Base-by-base conservation (phyloP, 1,140 invertebrate genomes). In the Ceratoteleas bidentatus region DNA sequence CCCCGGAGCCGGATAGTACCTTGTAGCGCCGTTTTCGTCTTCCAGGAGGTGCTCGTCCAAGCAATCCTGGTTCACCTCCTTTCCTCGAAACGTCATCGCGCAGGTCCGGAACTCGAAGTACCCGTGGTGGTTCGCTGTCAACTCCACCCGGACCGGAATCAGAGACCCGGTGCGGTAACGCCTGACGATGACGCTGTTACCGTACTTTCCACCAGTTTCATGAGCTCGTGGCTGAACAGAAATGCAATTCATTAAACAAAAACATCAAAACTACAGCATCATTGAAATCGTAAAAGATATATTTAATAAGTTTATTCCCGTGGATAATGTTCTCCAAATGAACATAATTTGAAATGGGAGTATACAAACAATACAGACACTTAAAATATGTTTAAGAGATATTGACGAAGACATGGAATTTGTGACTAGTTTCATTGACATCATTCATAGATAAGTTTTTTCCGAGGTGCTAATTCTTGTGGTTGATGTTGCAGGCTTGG, bases 101-200 rank as follows among this genome's bases (percentile, higher is more conserved):
- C 97, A 98, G 0, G 97, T 84, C 65, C 96, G 93, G 90, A 98
- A 98, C 87, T 98, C 96, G 85, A 98, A 98, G 89, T 94, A 97
- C 8, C 97, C 97, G 79, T 93, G 93, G 88, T 97, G 96, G 83
- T 93, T 94, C 4, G 96, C 96, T 0, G 96, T 97, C 0, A 97
- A 84, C 85, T 97, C 95, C 0, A 97, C 93, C 32, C 94, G 93
- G 5, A 97, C 94, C 4, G 93, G 93, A 62, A 97, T 94, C 7
- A 93, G 89, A 9, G 94, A 92, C 32, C 93, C 93, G 0, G 93
- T 93, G 38, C 93, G 91, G 85, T 97, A 97, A 85, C 93, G 94
- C 0, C 96, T 92, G 0, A 96, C 96, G 33, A 97, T 95, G n/a
- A 96, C 92, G 0, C 96, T 95, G 84, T 95, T 93, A 0, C 95